phyloP scores from a whole-genome alignment of 2,888 invertebrate species.

The Chrysina gloriosa region DNA sequence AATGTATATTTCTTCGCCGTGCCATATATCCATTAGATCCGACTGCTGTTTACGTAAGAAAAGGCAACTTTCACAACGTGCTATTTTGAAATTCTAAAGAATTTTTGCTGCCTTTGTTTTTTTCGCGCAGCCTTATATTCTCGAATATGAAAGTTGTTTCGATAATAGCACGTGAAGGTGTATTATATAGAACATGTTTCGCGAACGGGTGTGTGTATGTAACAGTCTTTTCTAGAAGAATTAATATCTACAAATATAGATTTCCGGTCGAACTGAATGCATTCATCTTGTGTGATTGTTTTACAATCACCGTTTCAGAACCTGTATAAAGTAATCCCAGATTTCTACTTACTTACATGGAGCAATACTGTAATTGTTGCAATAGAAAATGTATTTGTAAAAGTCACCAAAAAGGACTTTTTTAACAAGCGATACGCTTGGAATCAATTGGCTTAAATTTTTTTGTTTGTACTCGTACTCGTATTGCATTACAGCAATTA shows the following conservation, averaged over 20 bases:
- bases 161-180: constrained; percentile 24
- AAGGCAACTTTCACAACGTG: constrained; percentile 31
- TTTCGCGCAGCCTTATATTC: constrained; percentile 24
- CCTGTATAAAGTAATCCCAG: neutral
- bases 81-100: constrained; percentile 35
- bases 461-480: neutral
- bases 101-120: constrained; percentile 30
- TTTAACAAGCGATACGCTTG: neutral
- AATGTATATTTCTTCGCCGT: constrained; percentile 28
- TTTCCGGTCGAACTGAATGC: constrained; percentile 5
- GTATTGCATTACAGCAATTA: neutral
- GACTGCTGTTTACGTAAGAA: constrained; percentile 18
- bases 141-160: constrained; percentile 36
- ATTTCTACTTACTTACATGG: too few species aligned
- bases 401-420: neutral
- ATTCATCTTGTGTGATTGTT: neutral
- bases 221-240: neutral
- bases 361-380: too few species aligned
- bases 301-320: neutral
- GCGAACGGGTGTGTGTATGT: neutral
- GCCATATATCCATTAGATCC: constrained; percentile 28
- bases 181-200: constrained; percentile 13
- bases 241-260: constrained; percentile 6
- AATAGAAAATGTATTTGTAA: neutral
- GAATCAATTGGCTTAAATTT: neutral